phyloP scores from a whole-genome alignment of 2,797 vertebrate genomes.

The Geotrypetes seraphini region DNA sequence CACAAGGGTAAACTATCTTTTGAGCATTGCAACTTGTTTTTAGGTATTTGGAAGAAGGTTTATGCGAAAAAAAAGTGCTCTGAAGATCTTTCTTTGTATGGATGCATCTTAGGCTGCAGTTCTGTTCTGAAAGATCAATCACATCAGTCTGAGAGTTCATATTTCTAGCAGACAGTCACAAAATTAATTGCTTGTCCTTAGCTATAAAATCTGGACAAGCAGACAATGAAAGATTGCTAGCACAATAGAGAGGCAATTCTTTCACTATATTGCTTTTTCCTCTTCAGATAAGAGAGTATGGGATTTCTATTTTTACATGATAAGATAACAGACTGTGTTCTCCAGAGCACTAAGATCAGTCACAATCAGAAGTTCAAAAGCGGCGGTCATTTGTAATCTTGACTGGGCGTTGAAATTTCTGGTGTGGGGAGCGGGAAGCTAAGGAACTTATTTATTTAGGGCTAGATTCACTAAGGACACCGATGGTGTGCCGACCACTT shows the following conservation, averaged over 20 bases:
- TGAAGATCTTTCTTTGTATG: slow-evolving; percentile 26
- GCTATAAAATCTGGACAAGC: slow-evolving; percentile 42
- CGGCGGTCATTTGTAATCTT: slow-evolving; percentile 3
- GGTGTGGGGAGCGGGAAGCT: too few species aligned
- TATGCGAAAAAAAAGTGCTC: too few species aligned
- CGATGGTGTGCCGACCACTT: too few species aligned
- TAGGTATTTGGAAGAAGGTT: too few species aligned
- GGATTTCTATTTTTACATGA: slow-evolving; percentile 15
- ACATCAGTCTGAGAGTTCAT: neutral
- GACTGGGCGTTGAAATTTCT: neutral
- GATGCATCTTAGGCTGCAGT: slow-evolving; percentile 29
- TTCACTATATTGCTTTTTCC: slow-evolving; percentile 71
- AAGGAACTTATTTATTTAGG: too few species aligned
- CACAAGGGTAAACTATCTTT: too few species aligned
- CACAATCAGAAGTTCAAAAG: slow-evolving; percentile 5
- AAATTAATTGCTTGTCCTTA: slow-evolving; percentile 32
- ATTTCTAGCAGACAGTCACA: slow-evolving; percentile 25
- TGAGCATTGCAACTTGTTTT: too few species aligned
- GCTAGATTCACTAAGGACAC: too few species aligned
- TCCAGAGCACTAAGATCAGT: slow-evolving; percentile 1
- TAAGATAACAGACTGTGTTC: slow-evolving; percentile 16
- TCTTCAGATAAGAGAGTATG: slow-evolving; percentile 52
- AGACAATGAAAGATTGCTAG: slow-evolving; percentile 68
- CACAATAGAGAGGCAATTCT: slow-evolving; percentile 57
- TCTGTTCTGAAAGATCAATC: slow-evolving; percentile 3